These are phyloP conservation scores for Tetragonula clypearis DNA, from an alignment of 1,140 invertebrate genomes.

Conservation along the genomic window DNA sequence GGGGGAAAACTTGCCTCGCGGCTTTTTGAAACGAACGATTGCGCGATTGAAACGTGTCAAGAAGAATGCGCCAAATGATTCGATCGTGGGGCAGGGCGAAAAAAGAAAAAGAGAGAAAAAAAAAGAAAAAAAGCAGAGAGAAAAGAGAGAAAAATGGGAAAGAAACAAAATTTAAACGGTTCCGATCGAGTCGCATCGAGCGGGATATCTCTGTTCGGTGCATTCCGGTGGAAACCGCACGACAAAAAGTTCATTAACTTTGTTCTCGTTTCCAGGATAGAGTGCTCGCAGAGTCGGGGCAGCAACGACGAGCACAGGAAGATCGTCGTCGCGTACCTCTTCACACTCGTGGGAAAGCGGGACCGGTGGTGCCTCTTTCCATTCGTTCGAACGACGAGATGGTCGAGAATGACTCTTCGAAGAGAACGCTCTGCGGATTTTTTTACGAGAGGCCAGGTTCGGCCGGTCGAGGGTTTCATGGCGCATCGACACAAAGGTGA, in stretches of 20 bases:
- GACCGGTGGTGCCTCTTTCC: slow-evolving; percentile 33
- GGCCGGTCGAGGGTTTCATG: slow-evolving; percentile 56
- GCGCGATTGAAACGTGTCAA: neutral
- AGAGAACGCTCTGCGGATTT: slow-evolving; percentile 59
- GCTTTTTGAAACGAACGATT: neutral
- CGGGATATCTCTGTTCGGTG: too few species aligned
- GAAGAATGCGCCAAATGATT: neutral
- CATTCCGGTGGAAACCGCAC: neutral
- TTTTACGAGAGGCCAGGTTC: slow-evolving; percentile 57
- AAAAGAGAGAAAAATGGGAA: neutral
- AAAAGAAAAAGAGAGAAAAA: neutral
- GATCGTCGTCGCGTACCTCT: slow-evolving; percentile 19
- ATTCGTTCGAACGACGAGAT: slow-evolving; percentile 44
- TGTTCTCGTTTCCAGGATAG: slow-evolving; percentile 38
- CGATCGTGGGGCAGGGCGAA: neutral
- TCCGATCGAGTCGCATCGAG: slow-evolving; percentile 10
- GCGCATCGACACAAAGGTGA: slow-evolving; percentile 67
- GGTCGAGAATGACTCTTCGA: slow-evolving; percentile 63
- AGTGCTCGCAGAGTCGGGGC: slow-evolving; percentile 16
- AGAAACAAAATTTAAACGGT: slow-evolving; percentile 37
- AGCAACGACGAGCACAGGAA: slow-evolving; percentile 7
- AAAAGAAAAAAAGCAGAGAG: too few species aligned
- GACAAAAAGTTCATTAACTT: slow-evolving; percentile 47
- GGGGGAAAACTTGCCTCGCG: too few species aligned
- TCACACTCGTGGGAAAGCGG: slow-evolving; percentile 34